These are phyloP conservation scores for Peromyscus eremicus DNA, from an alignment of 2,797 vertebrate genomes.

Conservation along the genomic window DNA sequence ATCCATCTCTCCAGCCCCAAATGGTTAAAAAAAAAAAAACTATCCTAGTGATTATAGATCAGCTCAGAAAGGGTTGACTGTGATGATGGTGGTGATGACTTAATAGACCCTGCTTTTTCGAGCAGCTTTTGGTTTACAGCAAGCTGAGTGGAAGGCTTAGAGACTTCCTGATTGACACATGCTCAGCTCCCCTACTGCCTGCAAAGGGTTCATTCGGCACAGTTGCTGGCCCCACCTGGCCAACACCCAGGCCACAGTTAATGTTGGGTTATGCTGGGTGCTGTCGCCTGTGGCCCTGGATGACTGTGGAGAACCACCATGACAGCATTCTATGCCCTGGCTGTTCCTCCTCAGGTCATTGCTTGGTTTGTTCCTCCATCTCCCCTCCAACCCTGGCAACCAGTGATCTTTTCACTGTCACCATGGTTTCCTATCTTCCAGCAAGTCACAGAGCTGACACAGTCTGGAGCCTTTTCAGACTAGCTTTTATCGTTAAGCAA, in stretches of 20 bases:
- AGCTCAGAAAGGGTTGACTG: not conserved
- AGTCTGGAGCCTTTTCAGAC: not conserved
- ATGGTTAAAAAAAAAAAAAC: not conserved
- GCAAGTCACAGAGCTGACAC: not conserved
- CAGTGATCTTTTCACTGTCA: not conserved
- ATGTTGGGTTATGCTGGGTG: not conserved
- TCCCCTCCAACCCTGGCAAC: not conserved
- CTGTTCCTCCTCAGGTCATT: not conserved
- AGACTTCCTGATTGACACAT: no score
- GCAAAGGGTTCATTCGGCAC: not conserved
- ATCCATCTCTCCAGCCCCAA: not conserved
- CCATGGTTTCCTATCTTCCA: not conserved
- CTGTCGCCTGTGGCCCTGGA: not conserved
- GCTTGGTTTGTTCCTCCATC: not conserved
- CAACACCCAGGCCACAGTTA: no score
- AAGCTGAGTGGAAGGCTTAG: not conserved
- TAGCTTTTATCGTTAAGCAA: not conserved
- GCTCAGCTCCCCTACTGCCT: not conserved
- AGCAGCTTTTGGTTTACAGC: not conserved
- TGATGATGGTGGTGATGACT: not conserved
- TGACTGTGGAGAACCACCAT: not conserved
- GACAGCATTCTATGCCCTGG: rapidly evolving
- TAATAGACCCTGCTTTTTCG: not conserved
- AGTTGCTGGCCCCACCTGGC: not conserved
- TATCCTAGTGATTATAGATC: not conserved